phyloP scores from a whole-genome alignment of 1,140 invertebrate species.

The Artemia franciscana region DNA sequence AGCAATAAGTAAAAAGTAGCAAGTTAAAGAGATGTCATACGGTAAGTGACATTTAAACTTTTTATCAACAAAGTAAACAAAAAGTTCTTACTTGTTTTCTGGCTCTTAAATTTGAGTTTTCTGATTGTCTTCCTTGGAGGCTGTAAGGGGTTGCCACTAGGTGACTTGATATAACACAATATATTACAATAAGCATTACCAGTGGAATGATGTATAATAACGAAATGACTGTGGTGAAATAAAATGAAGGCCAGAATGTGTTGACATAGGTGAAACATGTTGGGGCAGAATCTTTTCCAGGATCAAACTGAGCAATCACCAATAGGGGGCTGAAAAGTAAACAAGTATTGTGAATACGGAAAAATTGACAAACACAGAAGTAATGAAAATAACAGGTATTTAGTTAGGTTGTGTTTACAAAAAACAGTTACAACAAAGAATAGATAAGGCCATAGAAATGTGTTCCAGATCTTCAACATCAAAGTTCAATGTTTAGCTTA shows the following conservation, averaged over 20 bases:
- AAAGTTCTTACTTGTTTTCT: constrained; percentile 13
- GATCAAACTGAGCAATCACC: constrained; percentile 13
- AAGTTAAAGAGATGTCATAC: too few species aligned
- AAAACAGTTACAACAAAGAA: too few species aligned
- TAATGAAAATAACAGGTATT: too few species aligned
- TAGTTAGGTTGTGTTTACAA: too few species aligned
- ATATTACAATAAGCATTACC: constrained; percentile 43
- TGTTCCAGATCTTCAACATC: too few species aligned
- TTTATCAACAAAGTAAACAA: too few species aligned
- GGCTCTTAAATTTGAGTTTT: constrained; percentile 14
- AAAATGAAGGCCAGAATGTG: constrained; percentile 37
- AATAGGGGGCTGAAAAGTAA: constrained; percentile 14
- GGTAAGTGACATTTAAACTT: too few species aligned
- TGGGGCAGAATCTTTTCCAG: constrained; percentile 19
- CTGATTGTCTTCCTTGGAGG: constrained; percentile 9
- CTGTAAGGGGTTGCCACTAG: constrained; percentile 19
- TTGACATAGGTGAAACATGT: constrained; percentile 39
- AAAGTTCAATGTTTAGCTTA: too few species aligned
- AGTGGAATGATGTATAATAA: constrained; percentile 53
- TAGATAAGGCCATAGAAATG: too few species aligned
- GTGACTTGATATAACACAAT: constrained; percentile 46
- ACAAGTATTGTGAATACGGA: too few species aligned
- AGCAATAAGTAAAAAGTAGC: too few species aligned
- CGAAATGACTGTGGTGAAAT: constrained; percentile 42
- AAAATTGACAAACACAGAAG: too few species aligned